These are phyloP conservation scores for Stenopsyche tienmushanensis DNA, from an alignment of 1,140 invertebrate genomes.

Conservation along the genomic window DNA sequence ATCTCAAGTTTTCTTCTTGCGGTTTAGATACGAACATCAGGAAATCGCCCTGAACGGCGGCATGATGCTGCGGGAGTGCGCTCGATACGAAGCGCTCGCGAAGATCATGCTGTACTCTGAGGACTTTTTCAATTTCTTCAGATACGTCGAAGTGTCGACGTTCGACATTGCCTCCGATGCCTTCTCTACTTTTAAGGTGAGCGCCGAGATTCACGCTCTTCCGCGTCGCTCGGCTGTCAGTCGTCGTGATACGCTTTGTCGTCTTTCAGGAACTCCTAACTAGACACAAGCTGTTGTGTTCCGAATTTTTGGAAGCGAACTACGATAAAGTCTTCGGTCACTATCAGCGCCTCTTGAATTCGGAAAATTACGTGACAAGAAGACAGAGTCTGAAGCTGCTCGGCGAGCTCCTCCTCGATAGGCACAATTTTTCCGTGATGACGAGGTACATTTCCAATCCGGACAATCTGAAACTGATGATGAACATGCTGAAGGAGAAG, in stretches of 20 bases:
- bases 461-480: slow-evolving; percentile 99
- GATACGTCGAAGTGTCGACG: slow-evolving; percentile 98
- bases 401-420: slow-evolving; percentile 95
- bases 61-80: slow-evolving; percentile 98
- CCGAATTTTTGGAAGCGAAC: slow-evolving; percentile 97
- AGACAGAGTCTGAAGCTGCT: slow-evolving; percentile 96
- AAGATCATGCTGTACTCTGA: slow-evolving; percentile 98
- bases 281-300: slow-evolving; percentile 96
- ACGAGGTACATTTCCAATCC: slow-evolving; percentile 98
- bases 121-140: slow-evolving; percentile 99
- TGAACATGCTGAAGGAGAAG: slow-evolving; percentile 99
- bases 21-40: slow-evolving; percentile 91
- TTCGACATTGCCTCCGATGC: slow-evolving; percentile 99
- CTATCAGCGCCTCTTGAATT: slow-evolving; percentile 96
- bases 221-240: background rate
- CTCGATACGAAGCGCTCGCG: slow-evolving; percentile 93
- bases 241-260: slow-evolving; percentile 18
- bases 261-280: slow-evolving; percentile 91
- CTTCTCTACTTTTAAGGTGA: slow-evolving; percentile 99
- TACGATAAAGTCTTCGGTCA: slow-evolving; percentile 98
- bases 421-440: slow-evolving; percentile 99
- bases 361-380: slow-evolving; percentile 97
- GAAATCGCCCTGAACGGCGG: slow-evolving; percentile 99
- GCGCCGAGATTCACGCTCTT: no score
- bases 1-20: background rate